Base-by-base conservation (phyloP, 2,797 vertebrate genomes). In the Molossus alvarezi region DNA sequence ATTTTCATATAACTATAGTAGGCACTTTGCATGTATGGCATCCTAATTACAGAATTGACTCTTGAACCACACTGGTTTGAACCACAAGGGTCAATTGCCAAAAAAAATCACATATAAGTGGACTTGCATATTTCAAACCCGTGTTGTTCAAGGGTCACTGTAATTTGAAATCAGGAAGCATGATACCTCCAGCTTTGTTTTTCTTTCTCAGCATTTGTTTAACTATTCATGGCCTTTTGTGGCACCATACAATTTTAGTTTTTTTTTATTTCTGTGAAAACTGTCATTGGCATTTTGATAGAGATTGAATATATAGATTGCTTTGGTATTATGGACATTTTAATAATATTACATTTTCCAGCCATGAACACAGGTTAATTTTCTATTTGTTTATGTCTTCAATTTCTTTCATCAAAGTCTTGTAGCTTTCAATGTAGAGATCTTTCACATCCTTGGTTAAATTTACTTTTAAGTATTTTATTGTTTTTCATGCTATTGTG, bases 231-330 rank as follows among this genome's bases (percentile, higher is more conserved):
- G 65, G 8, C 27, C 65, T 72, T 90, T 82, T 72, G 37, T 81
- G 55, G 53, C 13, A 27, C 21, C n/a, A 29, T 57, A 79, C 11
- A 51, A 73, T 53, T 82, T 73, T 33, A 33, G 33, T 33, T 33
- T 33, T 60, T 51, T 72, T 72, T 41, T 58, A 33, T 71, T 71
- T 81, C 37, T 75, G 48, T 57, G 33, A 91, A 73, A 84, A n/a
- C 29, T 83, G 62, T 15, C 53, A 86, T 60, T 85, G 82, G 29
- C 69, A 77, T 92, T 85, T 77, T 67, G 21, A n/a, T 77, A 57
- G 53, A 33, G 37, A 58, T 85, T 67, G 37, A 77, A 14, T 77
- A 13, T 85, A 33, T 67, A 48, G 37, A 27, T 45, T n/a, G 4
- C 71, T 72, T 91, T 51, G 65, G 23, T 72, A 27, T 45, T 71